phyloP scores from a whole-genome alignment of 2,113 vertebrate species.

The Pantherophis guttatus region DNA sequence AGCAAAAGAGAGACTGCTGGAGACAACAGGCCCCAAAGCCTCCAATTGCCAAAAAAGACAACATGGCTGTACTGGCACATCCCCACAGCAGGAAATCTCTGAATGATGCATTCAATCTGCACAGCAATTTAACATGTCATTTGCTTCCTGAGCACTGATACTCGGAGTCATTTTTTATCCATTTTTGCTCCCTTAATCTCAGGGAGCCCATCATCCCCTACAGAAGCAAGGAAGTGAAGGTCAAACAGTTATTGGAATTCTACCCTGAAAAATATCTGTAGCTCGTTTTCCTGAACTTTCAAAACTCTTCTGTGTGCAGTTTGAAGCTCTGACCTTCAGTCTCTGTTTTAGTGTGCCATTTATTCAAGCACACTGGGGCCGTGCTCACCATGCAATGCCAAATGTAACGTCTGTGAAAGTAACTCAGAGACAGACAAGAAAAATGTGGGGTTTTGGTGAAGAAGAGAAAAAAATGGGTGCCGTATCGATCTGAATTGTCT shows the following conservation, averaged over 20 bases:
- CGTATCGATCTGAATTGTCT: background rate
- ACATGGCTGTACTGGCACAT: conserved; percentile 74
- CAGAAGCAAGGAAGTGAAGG: conserved; percentile 60
- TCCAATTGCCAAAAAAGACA: conserved; percentile 73
- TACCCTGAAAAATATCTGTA: conserved; percentile 54
- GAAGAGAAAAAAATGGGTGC: background rate
- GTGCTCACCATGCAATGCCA: conserved; percentile 17
- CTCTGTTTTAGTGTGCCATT: conserved; percentile 47
- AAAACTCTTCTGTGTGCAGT: conserved; percentile 57
- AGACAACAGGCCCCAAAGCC: conserved; percentile 71
- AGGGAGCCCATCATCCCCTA: conserved; percentile 49
- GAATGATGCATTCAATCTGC: conserved; percentile 77
- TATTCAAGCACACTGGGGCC: conserved; percentile 44
- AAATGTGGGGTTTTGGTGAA: background rate
- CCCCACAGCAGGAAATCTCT: conserved; percentile 72
- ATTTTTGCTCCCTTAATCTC: conserved; percentile 61
- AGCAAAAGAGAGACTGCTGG: conserved; percentile 74
- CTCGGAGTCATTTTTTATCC: conserved; percentile 70
- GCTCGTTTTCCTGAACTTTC: conserved; percentile 47
- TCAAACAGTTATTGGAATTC: conserved; percentile 61
- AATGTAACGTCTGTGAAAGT: conserved; percentile 6
- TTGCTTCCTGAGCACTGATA: conserved; percentile 79
- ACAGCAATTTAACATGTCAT: conserved; percentile 79
- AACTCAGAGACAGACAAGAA: background rate
- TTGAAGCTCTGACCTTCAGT: conserved; percentile 38